Evolutionary conservation across 92 coral and sea anemone species (phyloP), one percentile per base, ranked within the genome.

Genomic region (Heteractis magnifica): DNA sequence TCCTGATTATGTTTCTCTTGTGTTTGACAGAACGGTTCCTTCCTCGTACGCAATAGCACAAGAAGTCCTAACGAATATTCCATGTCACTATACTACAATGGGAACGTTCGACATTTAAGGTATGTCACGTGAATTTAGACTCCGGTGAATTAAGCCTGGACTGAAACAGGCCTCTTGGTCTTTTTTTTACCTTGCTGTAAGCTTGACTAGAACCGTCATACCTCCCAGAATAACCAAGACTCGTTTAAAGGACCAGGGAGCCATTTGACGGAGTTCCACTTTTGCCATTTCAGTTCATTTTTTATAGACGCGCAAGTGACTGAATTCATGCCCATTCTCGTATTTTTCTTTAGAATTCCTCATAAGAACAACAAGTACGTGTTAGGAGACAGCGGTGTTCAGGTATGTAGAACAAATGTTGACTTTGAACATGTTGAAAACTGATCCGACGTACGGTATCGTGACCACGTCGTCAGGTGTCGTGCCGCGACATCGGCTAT

Each of bases 371-470:
- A 75, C 6, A 87, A 83, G 77, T 93, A 78, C 80, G 86, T 91
- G 18, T 90, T 93, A 7, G 97, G 97, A 73, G 97, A 92, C 72
- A 92, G 94, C 65, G 97, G 97, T 4, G 75, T 84, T 84, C 86
- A 89, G 90, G 97, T 91, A 85, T 26, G 44, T 34, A 34, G 44
- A 34, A 34, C 3, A 34, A 34, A 34, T 34, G 44, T 34, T 34
- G 3, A 34, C 44, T 2, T 34, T 34, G 44, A 34, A 34, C 44
- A 34, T 34, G 44, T 34, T 34, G 44, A 34, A 34, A 34, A 34
- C 44, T 34, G 44, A 34, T 34, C 44, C 44, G 44, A 34, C 44
- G 44, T 34, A 34, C 44, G 44, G 44, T 34, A 34, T 34, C 44
- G 44, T 34, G 44, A 34, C 44, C 44, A 34, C 44, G 44, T 34